A percentile compares a stretch with the other conserved stretches of the same genome.
phyloP scores from a whole-genome alignment of 2,888 invertebrate genomes.

The Ornithoptera alexandrae region DNA sequence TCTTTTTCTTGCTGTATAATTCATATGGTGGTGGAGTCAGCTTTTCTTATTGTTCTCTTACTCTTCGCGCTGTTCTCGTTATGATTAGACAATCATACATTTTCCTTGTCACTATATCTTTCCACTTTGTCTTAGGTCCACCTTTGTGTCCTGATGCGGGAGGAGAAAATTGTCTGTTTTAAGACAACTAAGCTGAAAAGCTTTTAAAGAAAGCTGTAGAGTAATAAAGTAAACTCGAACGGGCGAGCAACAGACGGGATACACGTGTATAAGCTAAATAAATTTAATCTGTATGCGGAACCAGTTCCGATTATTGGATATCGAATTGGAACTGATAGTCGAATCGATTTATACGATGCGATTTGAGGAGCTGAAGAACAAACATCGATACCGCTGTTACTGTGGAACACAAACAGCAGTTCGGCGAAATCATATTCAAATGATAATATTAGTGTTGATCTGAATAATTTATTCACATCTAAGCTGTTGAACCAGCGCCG shows the following conservation, averaged over 20 bases:
- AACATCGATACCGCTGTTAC: constrained; percentile 19
- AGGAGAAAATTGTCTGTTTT: too few species aligned
- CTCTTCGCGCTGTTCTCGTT: too few species aligned
- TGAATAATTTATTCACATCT: neutral
- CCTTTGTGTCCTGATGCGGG: too few species aligned
- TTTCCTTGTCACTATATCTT: too few species aligned
- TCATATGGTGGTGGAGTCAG: too few species aligned
- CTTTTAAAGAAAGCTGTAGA: neutral
- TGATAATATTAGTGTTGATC: neutral
- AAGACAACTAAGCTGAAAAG: too few species aligned
- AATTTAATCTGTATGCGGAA: constrained; percentile 25
- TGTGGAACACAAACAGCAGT: constrained; percentile 15
- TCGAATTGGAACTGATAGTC: constrained; percentile 11
- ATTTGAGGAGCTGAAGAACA: constrained; percentile 17
- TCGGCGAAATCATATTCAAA: neutral
- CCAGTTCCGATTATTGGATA: constrained; percentile 24
- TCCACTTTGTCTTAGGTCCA: too few species aligned
- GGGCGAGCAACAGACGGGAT: neutral
- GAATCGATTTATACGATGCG: constrained; percentile 15
- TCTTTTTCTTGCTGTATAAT: too few species aligned
- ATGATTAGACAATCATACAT: too few species aligned
- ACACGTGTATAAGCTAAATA: constrained; percentile 11
- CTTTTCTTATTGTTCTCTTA: too few species aligned
- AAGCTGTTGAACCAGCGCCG: neutral
- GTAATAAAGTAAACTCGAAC: neutral